phyloP scores from a whole-genome alignment of 2,888 invertebrate genomes.

The Agriopis marginaria region DNA sequence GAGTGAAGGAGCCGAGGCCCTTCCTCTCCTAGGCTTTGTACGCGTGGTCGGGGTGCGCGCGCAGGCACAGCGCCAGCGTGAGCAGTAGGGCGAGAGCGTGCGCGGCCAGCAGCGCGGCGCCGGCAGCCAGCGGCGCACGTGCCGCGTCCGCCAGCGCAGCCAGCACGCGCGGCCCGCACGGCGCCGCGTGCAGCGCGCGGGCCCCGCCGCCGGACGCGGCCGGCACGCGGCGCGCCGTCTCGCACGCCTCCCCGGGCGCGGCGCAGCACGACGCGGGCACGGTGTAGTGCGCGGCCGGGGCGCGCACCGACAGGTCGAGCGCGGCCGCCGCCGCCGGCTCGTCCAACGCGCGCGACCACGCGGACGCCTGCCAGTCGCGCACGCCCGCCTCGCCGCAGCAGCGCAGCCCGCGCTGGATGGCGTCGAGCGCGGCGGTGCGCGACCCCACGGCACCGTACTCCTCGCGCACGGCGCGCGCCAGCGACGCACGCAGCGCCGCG shows the following conservation, averaged over 20 bases:
- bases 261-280: constrained; percentile 75
- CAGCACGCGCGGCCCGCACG: constrained; percentile 65
- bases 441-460: constrained; percentile 71
- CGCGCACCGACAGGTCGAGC: constrained; percentile 73
- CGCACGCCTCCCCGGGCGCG: constrained; percentile 47
- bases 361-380: constrained; percentile 92
- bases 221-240: constrained; percentile 46
- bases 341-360: constrained; percentile 61
- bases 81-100: constrained; percentile 74
- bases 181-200: constrained; percentile 57
- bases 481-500: constrained; percentile 61
- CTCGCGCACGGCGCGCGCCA: constrained; percentile 61
- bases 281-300: constrained; percentile 65
- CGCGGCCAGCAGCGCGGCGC: constrained; percentile 67
- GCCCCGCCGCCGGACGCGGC: constrained; percentile 39
- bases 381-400: constrained; percentile 98
- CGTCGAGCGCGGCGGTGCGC: constrained; percentile 71
- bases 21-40: constrained; percentile 67
- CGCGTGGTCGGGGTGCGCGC: constrained; percentile 58
- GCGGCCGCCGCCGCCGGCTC: constrained; percentile 42
- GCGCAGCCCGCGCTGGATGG: constrained; percentile 71
- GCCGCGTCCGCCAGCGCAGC: constrained; percentile 56
- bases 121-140: constrained; percentile 64
- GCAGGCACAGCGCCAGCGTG: constrained; percentile 72
- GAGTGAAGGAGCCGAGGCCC: not conserved